Percentiles rank a stretch among this genome's conserved stretches.
These are phyloP conservation scores for Atherinosoma microstoma DNA, from an alignment of 2,797 vertebrate species.

Conservation along the genomic window DNA sequence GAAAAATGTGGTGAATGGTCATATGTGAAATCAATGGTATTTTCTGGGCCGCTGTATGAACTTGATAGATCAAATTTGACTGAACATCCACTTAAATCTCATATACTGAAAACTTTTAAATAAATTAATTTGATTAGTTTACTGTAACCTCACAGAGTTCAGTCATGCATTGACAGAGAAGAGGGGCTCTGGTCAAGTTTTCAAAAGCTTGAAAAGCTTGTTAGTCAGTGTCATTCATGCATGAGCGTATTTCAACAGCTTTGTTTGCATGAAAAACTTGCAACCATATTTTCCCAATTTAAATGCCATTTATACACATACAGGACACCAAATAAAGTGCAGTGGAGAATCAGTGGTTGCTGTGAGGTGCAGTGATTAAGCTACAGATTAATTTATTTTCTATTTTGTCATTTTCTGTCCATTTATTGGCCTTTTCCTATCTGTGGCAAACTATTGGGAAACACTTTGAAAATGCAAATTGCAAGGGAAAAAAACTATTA, in stretches of 20 bases:
- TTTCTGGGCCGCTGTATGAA: not conserved
- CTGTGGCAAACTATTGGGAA: not conserved
- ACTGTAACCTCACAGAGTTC: not conserved
- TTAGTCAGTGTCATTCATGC: constrained; percentile 8
- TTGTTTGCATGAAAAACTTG: not conserved
- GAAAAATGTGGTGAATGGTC: constrained; percentile 7
- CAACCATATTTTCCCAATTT: not conserved
- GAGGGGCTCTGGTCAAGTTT: not conserved
- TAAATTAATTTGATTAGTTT: not conserved
- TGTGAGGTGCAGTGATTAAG: not conserved
- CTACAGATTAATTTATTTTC: not conserved
- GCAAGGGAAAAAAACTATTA: not conserved
- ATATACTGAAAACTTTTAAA: not conserved
- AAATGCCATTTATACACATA: not conserved
- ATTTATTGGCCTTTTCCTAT: not conserved
- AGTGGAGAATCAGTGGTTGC: not conserved
- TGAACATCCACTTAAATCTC: not conserved
- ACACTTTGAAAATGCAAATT: not conserved
- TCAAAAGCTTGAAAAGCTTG: constrained; percentile 14
- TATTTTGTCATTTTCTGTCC: not conserved
- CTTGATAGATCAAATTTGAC: not conserved
- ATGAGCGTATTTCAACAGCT: constrained; percentile 9
- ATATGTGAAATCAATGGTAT: not conserved
- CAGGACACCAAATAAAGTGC: not conserved
- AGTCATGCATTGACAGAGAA: not conserved